A percentile compares a stretch with the other conserved stretches of the same genome.
These are phyloP conservation scores for Lamellibrachia columna DNA, from an alignment of 2,888 invertebrate genomes.

Conservation along the genomic window DNA sequence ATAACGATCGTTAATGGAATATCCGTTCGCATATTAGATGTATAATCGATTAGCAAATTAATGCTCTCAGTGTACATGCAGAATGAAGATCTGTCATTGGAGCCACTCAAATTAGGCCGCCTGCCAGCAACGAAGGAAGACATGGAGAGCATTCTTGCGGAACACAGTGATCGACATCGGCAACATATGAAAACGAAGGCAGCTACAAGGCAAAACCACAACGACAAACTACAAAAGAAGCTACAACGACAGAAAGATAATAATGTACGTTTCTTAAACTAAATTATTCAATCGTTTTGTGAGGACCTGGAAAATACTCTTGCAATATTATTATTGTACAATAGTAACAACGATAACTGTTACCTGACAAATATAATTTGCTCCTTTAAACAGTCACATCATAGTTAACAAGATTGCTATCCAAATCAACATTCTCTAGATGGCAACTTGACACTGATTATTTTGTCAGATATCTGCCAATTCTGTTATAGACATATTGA, in stretches of 20 bases:
- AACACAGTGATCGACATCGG: neutral
- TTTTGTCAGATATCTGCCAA: too few species aligned
- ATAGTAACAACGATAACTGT: too few species aligned
- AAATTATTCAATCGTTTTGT: neutral
- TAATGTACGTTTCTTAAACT: neutral
- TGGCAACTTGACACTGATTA: too few species aligned
- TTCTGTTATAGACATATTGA: too few species aligned
- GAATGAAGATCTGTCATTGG: neutral
- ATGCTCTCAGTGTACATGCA: neutral
- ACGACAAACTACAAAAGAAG: neutral
- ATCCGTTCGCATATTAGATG: neutral
- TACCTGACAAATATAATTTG: too few species aligned
- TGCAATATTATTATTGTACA: too few species aligned
- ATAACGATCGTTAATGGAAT: neutral
- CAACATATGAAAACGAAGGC: neutral
- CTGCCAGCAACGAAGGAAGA: slow-evolving; percentile 1
- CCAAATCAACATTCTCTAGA: too few species aligned
- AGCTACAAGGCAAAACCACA: neutral
- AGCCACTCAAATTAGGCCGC: neutral
- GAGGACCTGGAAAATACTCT: neutral
- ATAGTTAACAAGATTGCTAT: too few species aligned
- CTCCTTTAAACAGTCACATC: too few species aligned
- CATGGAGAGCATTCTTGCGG: neutral
- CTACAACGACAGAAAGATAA: neutral
- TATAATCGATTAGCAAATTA: neutral